phyloP scores from a whole-genome alignment of 2,113 vertebrate genomes.

The Antechinus stuartii region DNA sequence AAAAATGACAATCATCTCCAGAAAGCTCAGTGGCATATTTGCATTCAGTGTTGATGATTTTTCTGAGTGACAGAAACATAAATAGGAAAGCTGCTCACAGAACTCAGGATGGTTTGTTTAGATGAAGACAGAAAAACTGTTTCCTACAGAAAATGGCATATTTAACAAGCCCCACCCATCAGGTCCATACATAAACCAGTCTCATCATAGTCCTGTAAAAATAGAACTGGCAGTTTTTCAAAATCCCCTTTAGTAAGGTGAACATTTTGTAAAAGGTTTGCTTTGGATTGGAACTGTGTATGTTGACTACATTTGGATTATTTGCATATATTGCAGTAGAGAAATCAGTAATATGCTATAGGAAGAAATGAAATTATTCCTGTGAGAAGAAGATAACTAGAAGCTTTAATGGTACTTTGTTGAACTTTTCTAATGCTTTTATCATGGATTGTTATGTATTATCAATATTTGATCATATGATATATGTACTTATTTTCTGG shows the following conservation, averaged over 20 bases:
- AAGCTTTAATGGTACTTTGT: neutral
- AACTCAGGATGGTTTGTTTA: neutral
- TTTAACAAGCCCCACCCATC: neutral
- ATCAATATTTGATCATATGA: neutral
- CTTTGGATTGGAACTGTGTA: conserved; percentile 21
- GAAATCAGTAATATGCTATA: conserved; percentile 16
- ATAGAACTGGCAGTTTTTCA: neutral
- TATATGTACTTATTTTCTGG: neutral
- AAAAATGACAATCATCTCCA: conserved; percentile 1
- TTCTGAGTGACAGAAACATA: neutral
- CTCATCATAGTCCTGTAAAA: neutral
- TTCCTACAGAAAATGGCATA: conserved; percentile 10
- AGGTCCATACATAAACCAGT: neutral
- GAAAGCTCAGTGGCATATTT: neutral
- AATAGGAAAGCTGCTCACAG: neutral
- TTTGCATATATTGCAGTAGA: conserved; percentile 52
- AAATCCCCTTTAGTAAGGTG: neutral
- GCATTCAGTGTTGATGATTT: neutral
- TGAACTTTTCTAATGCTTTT: neutral
- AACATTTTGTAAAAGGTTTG: conserved; percentile 42
- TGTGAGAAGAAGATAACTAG: neutral
- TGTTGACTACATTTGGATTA: conserved; percentile 48
- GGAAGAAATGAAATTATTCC: conserved; percentile 58
- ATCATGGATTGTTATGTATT: neutral
- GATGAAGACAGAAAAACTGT: neutral